These are phyloP conservation scores for Cyanoramphus novaezelandiae DNA, from an alignment of 2,113 vertebrate genomes.

Conservation along the genomic window DNA sequence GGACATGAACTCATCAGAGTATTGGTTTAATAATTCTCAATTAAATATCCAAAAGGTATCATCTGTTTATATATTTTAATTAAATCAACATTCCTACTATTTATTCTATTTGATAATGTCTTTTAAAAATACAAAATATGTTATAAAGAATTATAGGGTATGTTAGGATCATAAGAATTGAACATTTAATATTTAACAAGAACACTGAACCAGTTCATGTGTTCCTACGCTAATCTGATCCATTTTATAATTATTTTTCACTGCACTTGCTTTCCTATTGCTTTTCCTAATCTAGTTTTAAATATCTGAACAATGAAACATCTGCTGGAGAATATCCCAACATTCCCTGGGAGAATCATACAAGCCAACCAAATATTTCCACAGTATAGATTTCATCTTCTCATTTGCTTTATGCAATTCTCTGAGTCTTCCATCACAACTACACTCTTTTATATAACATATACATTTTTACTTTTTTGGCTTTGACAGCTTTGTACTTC, in stretches of 20 bases:
- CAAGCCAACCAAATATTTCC: background rate
- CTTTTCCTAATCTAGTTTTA: constrained; percentile 21
- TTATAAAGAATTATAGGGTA: background rate
- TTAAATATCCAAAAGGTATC: background rate
- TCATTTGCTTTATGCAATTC: background rate
- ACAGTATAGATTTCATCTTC: background rate
- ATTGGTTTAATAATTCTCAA: background rate
- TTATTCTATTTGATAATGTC: background rate
- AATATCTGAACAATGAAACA: constrained; percentile 1
- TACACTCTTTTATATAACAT: background rate
- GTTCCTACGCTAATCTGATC: background rate
- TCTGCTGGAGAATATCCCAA: constrained; percentile 2
- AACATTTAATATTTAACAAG: constrained; percentile 15
- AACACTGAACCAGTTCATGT: background rate
- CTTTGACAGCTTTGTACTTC: background rate
- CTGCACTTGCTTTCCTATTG: background rate
- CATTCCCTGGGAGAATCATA: background rate
- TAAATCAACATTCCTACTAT: background rate
- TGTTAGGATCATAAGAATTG: background rate
- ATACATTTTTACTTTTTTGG: background rate
- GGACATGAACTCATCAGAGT: background rate
- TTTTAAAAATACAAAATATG: background rate
- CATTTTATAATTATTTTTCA: background rate
- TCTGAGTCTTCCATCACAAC: background rate
- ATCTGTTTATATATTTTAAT: background rate